Percentiles rank a stretch among this genome's conserved stretches.
Evolutionary conservation across 2,113 vertebrate genomes (phyloP).

Genomic region (Loxodonta africana): DNA sequence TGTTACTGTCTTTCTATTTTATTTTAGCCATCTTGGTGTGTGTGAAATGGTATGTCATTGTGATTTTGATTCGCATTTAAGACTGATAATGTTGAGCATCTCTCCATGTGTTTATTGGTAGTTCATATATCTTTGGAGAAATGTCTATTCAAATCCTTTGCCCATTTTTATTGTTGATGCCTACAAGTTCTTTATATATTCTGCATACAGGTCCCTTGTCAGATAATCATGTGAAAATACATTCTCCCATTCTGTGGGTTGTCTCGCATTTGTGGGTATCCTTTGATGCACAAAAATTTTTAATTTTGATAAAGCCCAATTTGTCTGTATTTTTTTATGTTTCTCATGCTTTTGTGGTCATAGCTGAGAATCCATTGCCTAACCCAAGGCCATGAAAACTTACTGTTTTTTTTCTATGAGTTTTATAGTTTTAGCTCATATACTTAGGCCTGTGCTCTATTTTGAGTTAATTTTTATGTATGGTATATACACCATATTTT

Average conservation of each 20-base stretch:
- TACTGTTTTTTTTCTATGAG: background rate
- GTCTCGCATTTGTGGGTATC: background rate
- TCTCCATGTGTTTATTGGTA: background rate
- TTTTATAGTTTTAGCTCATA: background rate
- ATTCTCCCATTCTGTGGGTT: background rate
- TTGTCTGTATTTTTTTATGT: background rate
- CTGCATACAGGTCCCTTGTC: background rate
- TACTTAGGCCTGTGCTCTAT: background rate
- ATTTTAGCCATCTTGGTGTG: background rate
- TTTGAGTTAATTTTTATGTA: background rate
- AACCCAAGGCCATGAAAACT: background rate
- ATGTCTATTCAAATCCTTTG: background rate
- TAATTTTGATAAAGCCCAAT: background rate
- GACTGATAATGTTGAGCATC: background rate
- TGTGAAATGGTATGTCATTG: background rate
- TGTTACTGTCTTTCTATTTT: background rate
- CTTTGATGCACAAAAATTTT: background rate
- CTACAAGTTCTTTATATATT: background rate
- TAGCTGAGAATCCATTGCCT: background rate
- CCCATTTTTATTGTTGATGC: slow-evolving; percentile 16
- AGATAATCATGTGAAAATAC: background rate
- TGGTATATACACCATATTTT: background rate
- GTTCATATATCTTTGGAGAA: background rate
- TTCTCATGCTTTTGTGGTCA: background rate
- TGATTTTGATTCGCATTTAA: slow-evolving; percentile 31